A percentile compares a stretch with the other conserved stretches of the same genome.
Evolutionary conservation across 1,140 invertebrate species (phyloP).

Genomic region (Aphelinus atriplicis): DNA sequence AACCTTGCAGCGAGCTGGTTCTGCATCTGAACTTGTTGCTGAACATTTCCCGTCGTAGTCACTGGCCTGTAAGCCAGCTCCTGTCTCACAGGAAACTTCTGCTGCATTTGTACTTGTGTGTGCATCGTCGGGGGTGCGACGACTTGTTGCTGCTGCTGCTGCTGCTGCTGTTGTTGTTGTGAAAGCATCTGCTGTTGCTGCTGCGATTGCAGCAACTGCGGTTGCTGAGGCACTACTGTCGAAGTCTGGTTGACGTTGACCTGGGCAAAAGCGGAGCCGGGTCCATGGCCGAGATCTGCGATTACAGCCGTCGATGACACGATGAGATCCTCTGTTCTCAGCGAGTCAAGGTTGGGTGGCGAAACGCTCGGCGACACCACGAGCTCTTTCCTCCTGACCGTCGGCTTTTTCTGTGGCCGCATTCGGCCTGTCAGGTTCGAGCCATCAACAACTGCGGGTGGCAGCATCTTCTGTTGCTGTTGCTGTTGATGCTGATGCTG

Average conservation of each 20-base stretch:
- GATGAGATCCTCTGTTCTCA: constrained; percentile 60
- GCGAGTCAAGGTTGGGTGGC: constrained; percentile 55
- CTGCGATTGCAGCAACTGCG: constrained; percentile 19
- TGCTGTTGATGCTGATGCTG: constrained; percentile 8
- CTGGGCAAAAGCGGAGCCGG: constrained; percentile 57
- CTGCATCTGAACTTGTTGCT: constrained; percentile 51
- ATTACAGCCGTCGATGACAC: constrained; percentile 45
- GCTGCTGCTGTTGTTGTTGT: constrained; percentile 40
- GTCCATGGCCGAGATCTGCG: constrained; percentile 51
- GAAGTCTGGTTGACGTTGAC: constrained; percentile 61
- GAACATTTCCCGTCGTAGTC: neutral
- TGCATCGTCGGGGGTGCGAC: constrained; percentile 44
- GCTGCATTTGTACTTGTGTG: constrained; percentile 60
- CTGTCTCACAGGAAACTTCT: constrained; percentile 61
- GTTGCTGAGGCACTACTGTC: constrained; percentile 56
- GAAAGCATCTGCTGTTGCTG: constrained; percentile 24
- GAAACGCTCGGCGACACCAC: constrained; percentile 51
- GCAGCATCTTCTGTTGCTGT: constrained; percentile 62
- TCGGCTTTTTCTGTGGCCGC: constrained; percentile 62
- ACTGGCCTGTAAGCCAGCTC: constrained; percentile 56
- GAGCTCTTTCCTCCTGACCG: constrained; percentile 61
- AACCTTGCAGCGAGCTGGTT: constrained; percentile 54
- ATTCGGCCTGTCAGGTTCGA: constrained; percentile 61
- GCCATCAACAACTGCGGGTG: constrained; percentile 64
- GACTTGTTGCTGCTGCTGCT: constrained; percentile 33